Conservation (phyloP, 1,140 invertebrate species). For the Drosophila tani region DNA sequence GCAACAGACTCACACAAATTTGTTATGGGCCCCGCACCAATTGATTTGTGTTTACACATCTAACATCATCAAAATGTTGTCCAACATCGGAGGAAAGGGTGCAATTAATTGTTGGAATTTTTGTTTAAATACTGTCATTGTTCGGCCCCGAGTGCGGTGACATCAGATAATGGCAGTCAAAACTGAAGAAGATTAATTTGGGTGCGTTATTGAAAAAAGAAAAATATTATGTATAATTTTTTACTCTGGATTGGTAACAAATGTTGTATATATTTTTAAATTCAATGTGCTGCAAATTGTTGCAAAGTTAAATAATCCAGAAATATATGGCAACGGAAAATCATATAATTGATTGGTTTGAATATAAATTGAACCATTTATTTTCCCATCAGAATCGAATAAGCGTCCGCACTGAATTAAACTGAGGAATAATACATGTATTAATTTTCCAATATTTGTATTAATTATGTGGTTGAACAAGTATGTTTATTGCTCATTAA, state of each 20-base stretch:
- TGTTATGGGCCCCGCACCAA: conserved; percentile 27
- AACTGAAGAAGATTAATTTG: conserved; percentile 33
- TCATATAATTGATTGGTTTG: conserved; percentile 1
- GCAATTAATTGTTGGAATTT: conserved; percentile 38
- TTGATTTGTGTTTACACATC: conserved; percentile 57
- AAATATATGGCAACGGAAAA: background rate
- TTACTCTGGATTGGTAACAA: background rate
- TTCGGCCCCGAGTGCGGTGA: conserved; percentile 23
- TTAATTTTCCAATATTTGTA: background rate
- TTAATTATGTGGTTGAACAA: background rate
- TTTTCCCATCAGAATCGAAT: background rate
- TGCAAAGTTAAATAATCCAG: background rate
- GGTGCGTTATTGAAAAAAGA: background rate
- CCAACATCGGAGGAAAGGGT: conserved; percentile 18
- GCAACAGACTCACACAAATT: conserved; percentile 23
- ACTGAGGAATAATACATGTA: background rate
- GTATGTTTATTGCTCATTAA: background rate
- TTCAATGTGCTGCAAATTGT: background rate
- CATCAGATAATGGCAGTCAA: conserved; percentile 28
- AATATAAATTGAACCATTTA: background rate
- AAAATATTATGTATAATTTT: background rate
- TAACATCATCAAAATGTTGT: conserved; percentile 43
- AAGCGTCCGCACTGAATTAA: background rate
- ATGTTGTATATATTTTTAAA: background rate
- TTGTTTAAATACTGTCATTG: conserved; percentile 29